Percentiles rank a stretch among this genome's conserved stretches.
These are phyloP conservation scores for Neoscelio sp. DNA, from an alignment of 2,888 invertebrate species.

Conservation along the genomic window DNA sequence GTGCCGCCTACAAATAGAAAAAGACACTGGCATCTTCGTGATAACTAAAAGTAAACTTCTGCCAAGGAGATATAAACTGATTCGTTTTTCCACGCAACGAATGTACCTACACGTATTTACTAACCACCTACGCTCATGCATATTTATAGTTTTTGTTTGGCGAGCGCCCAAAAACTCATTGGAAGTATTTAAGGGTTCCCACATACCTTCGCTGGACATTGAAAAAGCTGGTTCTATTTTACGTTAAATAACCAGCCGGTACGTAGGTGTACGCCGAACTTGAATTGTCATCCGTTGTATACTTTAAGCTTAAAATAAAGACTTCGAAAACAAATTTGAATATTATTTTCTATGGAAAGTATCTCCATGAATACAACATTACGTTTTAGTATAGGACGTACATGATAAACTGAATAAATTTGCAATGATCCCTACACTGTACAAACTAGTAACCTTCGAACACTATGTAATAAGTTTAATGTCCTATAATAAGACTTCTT, in stretches of 20 bases:
- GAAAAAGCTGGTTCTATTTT: constrained; percentile 38
- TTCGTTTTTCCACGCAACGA: constrained; percentile 74
- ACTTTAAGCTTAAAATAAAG: constrained; percentile 1
- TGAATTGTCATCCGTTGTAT: constrained; percentile 25
- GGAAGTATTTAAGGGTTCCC: constrained; percentile 64
- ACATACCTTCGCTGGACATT: constrained; percentile 61
- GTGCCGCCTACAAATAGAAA: constrained; percentile 63
- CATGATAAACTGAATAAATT: no score
- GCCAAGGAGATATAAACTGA: constrained; percentile 70
- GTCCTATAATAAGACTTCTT: no score
- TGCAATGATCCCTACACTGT: no score
- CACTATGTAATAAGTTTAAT: no score
- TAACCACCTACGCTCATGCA: constrained; percentile 67
- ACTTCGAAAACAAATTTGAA: background rate
- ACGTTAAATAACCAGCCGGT: constrained; percentile 39
- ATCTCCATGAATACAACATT: background rate
- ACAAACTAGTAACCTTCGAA: no score
- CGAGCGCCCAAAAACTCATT: constrained; percentile 71
- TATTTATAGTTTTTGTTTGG: constrained; percentile 72
- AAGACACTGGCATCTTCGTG: constrained; percentile 59
- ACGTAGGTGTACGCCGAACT: constrained; percentile 53
- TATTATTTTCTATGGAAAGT: constrained; percentile 7
- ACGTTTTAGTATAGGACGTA: no score
- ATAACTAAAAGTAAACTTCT: constrained; percentile 70
- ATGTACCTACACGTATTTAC: constrained; percentile 66